Evolutionary conservation across 1,140 invertebrate species (phyloP).

Genomic region (Conus ventricosus): DNA sequence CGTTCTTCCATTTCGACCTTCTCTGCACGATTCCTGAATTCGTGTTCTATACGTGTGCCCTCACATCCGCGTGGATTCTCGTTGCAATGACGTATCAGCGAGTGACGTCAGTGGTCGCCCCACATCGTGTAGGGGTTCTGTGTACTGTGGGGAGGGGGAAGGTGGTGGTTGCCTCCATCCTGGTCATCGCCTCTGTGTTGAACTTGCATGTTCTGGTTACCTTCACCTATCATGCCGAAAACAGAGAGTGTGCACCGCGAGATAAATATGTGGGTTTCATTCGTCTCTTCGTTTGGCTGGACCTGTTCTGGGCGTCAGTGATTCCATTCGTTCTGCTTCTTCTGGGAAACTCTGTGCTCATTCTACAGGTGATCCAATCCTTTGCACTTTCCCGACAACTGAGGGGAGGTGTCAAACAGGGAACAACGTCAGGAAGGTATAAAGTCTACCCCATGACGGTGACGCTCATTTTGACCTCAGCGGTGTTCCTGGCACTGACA

Average conservation of each 20-base stretch:
- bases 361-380: background rate
- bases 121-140: background rate
- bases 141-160: background rate
- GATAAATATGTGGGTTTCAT: background rate
- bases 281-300: background rate
- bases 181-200: background rate
- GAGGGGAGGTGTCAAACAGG: background rate
- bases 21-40: background rate
- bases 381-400: background rate
- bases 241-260: background rate
- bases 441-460: background rate
- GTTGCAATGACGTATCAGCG: conserved; percentile 17
- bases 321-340: background rate
- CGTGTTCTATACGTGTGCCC: background rate
- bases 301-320: background rate
- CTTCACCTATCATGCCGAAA: background rate
- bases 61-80: conserved; percentile 16
- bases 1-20: background rate
- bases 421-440: background rate
- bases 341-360: background rate
- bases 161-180: background rate
- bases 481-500: background rate
- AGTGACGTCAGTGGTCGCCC: conserved; percentile 13
- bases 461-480: background rate
- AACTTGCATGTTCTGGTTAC: background rate